Evolutionary conservation across 1,140 invertebrate species (phyloP), one percentile per base, ranked within the genome.

Genomic region (Gryllus bimaculatus): DNA sequence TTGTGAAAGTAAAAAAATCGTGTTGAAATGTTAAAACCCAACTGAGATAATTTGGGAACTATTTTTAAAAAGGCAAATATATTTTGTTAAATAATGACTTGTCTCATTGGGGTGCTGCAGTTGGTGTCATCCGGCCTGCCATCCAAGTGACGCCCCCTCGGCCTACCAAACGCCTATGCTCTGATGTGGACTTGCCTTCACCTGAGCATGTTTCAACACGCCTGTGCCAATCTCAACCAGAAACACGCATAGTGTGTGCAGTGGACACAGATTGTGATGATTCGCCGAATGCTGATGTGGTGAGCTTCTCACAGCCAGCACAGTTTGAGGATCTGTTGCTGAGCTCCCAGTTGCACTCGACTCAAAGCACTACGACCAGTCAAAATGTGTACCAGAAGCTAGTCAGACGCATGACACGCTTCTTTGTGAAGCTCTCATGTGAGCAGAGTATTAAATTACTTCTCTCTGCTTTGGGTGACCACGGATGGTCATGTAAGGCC

Each of bases 351-450:
- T 85, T 92, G 76, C 90, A 91, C 84, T 87, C 88, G 39, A 91
- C 92, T 21, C 91, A 91, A 82, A 85, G 86, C 47, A 73, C 78
- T 77, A 90, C 89, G 5, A 7, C 82, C 81, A 87, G 85, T 49
- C 83, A 90, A 88, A 92, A 90, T 80, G 89, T 91, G 75, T 90
- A 95, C 84, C 92, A 96, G 85, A 92, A 92, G 83, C 87, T 98
- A 80, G 95, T 97, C 48, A 91, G 93, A 75, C 90, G 96, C 81
- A 95, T 98, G 94, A 98, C 96, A 20, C 89, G 96, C 81, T 96
- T 98, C 85, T 96, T 94, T 85, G 93, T 96, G 2, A 90, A 87
- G 49, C 91, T 89, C 0, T 87, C 88, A 77, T 87, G 89, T 78
- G 91, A 93, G 75, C 87, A 89, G 47, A 92, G 92, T 7, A 84